These are phyloP conservation scores for Colletes collaris DNA, from an alignment of 2,888 invertebrate species.

Conservation along the genomic window DNA sequence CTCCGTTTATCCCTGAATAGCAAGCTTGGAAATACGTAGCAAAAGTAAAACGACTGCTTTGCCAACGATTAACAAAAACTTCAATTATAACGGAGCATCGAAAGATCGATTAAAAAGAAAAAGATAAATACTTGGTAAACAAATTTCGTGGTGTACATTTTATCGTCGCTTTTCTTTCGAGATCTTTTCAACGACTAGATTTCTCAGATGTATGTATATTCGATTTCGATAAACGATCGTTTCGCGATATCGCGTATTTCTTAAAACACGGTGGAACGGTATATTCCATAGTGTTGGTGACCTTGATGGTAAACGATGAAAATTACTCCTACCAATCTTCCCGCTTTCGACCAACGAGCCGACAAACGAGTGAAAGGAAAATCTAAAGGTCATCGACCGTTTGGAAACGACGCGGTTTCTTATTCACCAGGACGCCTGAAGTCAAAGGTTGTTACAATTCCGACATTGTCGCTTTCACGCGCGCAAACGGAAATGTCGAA, in stretches of 20 bases:
- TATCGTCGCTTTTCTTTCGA: too few species aligned
- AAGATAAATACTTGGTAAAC: too few species aligned
- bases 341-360: conserved; percentile 48
- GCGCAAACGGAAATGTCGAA: conserved; percentile 5
- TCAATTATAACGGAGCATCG: too few species aligned
- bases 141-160: too few species aligned
- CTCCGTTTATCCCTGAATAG: too few species aligned
- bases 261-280: neutral
- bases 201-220: neutral
- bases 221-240: neutral
- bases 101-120: too few species aligned
- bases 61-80: too few species aligned
- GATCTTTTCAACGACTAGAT: neutral
- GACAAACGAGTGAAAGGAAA: conserved; percentile 65
- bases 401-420: conserved; percentile 60
- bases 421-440: conserved; percentile 52
- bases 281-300: conserved; percentile 24
- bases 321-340: conserved; percentile 37
- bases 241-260: too few species aligned
- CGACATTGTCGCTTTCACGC: conserved; percentile 57
- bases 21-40: too few species aligned
- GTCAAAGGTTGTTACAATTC: conserved; percentile 65
- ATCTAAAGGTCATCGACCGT: conserved; percentile 63
- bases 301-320: conserved; percentile 46
- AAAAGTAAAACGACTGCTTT: too few species aligned